Base-by-base conservation (phyloP, 2,797 vertebrate genomes). In the Atherinosoma microstoma region DNA sequence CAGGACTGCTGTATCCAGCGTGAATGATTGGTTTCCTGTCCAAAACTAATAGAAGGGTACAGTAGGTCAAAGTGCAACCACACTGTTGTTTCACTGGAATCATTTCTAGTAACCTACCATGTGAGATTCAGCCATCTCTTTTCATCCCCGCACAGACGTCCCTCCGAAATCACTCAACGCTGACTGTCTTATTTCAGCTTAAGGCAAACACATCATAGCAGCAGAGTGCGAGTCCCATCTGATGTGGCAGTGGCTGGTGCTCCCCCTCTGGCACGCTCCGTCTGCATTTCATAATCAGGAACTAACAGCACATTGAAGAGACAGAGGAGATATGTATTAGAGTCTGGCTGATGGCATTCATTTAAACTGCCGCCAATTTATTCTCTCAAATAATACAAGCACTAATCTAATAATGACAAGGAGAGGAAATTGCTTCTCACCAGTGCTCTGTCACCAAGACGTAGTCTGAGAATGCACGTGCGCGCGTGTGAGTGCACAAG, bases 361-460 rank as follows among this genome's bases (percentile, higher is more conserved):
- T 87, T 90, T 88, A 88, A 90, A 92, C 90, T 84, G 77, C 36
- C 20, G 73, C 67, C 85, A 91, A 88, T 93, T 92, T 89, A 91
- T 91, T 90, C 87, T 73, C 85, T 77, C 73, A 79, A 93, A 93
- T 89, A 82, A 90, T 80, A 90, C 90, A 90, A 90, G 89, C 75
- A 70, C 87, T 93, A 91, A 94, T 95, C 90, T 92, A 94, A 94
- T 92, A 91, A 93, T 87, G 90, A 89, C 87, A 89, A 88, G 87
- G 82, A 90, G 67, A 73, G 86, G 82, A 91, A 91, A 93, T 93
- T 91, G 73, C 87, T 87, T 82, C 70, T 85, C 77, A 82, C 76
- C 73, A 76, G 30, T 12, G 35, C 70, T 77, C 67, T 80, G 82
- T 83, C 85, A 84, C 78, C 58, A 75, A 62, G 61, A 35, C 67